Base-by-base conservation (phyloP, 2,113 vertebrate species). In the Monopterus albus region DNA sequence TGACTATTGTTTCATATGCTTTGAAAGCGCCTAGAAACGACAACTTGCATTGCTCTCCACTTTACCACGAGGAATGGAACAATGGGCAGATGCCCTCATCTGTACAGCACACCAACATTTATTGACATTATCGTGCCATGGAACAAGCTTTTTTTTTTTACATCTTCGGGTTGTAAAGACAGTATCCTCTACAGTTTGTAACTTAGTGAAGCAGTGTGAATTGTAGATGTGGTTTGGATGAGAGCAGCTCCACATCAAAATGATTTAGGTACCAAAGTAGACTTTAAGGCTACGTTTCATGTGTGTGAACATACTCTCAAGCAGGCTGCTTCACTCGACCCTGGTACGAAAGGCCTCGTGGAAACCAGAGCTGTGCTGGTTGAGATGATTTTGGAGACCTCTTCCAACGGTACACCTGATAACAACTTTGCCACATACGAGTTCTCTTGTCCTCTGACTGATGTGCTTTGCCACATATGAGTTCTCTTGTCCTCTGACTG, bases 131-230 rank as follows among this genome's bases (percentile, higher is more conserved):
- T 33, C 35, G 36, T 66, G 75, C 51, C 52, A 80, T 50, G 1
- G 52, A 59, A 71, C 7, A 3, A 11, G n/a, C n/a, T n/a, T n/a
- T n/a, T n/a, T n/a, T n/a, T n/a, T n/a, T n/a, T n/a, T n/a, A n/a
- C n/a, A n/a, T n/a, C n/a, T n/a, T n/a, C n/a, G n/a, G 57, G 49
- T 66, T 68, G 58, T 47, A 68, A 52, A 63, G 14, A 71, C 69
- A 60, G 81, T 73, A 40, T 77, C 86, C 74, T 67, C 61, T 80
- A 72, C 78, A 50, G 33, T 76, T 59, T 72, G 2, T 64, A 55
- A 49, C 35, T 18, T 70, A 63, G 75, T 52, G 38, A 66, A 51
- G 29, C 26, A 14, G 35, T 73, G 55, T 71, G 28, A 56, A 35
- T 28, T 59, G 56, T 83, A 72, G 62, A 50, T 38, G 14, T 72